phyloP scores from a whole-genome alignment of 2,888 invertebrate species.

The Monopis laevigella region DNA sequence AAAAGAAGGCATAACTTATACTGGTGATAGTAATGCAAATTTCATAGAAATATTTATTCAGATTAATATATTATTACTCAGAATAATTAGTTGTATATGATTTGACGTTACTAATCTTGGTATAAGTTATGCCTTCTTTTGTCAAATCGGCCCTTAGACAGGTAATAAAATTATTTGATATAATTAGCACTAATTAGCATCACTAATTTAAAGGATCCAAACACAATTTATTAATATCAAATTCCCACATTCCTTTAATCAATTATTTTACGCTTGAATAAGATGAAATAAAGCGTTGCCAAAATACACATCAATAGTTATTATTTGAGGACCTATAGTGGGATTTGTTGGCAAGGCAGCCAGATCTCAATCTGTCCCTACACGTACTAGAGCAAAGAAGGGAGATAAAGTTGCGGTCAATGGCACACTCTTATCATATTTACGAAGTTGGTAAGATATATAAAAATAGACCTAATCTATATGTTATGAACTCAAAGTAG shows the following conservation, averaged over 20 bases:
- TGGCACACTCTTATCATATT: constrained; percentile 7
- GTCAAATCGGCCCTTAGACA: no score
- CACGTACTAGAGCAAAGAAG: not conserved
- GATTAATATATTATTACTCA: no score
- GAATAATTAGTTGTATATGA: no score
- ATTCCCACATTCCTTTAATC: not conserved
- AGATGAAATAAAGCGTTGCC: constrained; percentile 21
- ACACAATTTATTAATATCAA: not conserved
- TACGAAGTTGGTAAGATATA: not conserved
- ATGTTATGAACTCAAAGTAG: no score
- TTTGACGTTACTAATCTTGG: no score
- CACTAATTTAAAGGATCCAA: not conserved
- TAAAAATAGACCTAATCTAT: no score
- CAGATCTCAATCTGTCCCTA: not conserved
- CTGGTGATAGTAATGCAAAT: no score
- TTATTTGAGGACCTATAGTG: not conserved
- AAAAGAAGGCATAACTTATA: no score
- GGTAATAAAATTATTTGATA: not conserved
- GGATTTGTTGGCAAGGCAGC: constrained; percentile 6
- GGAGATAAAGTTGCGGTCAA: constrained; percentile 1
- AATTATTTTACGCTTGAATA: constrained; percentile 7
- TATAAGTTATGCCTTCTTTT: no score
- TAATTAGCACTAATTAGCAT: not conserved
- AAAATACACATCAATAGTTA: constrained; percentile 24
- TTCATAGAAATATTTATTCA: no score